Evolutionary conservation across 2,113 vertebrate species (phyloP).

Genomic region (Oceanites oceanicus): DNA sequence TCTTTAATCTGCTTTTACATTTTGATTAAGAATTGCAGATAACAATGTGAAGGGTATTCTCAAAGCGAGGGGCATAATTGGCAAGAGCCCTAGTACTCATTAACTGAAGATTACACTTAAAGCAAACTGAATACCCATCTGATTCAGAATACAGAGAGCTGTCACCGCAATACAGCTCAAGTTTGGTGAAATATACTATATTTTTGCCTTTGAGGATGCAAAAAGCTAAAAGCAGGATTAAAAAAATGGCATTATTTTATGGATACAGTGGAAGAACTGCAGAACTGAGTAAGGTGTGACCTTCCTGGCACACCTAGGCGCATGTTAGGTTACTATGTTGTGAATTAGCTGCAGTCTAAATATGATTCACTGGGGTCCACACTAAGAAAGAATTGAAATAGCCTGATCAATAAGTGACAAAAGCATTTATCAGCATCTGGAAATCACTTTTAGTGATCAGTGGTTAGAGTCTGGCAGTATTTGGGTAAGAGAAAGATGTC

Average conservation of each 20-base stretch:
- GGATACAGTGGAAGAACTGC: neutral
- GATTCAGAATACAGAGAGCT: neutral
- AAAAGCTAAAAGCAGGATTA: neutral
- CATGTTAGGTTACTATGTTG: neutral
- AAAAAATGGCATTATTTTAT: neutral
- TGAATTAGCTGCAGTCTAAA: neutral
- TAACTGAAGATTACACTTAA: conserved; percentile 25
- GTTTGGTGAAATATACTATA: neutral
- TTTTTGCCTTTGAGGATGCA: neutral
- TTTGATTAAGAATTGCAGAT: conserved; percentile 56
- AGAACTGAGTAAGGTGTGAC: neutral
- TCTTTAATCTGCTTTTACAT: conserved; percentile 39
- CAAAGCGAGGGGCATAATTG: conserved; percentile 29
- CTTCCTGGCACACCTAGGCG: neutral
- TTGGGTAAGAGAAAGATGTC: neutral
- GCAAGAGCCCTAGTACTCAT: conserved; percentile 19
- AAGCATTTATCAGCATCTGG: neutral
- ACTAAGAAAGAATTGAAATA: neutral
- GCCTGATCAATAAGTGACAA: neutral
- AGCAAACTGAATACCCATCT: neutral
- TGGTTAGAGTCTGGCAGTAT: neutral
- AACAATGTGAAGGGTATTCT: conserved; percentile 25
- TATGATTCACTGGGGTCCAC: neutral
- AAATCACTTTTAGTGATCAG: neutral
- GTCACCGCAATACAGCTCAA: neutral